Conservation (phyloP, 2,113 vertebrate genomes). For the Symphodus melops region DNA sequence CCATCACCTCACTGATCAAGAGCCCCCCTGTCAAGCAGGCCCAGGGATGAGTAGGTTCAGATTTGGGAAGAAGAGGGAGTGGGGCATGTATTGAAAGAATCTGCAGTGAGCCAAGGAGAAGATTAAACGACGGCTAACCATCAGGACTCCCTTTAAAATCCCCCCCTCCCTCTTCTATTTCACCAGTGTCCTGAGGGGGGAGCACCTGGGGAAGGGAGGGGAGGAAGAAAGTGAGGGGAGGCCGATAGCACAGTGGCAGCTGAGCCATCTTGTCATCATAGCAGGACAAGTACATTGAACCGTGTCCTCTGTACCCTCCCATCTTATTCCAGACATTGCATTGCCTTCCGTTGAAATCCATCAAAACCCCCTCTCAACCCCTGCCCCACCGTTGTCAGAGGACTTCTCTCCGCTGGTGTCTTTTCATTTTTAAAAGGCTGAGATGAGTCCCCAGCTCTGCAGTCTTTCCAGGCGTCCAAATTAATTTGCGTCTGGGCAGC, state of each 20-base stretch:
- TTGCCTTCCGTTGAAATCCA: constrained; percentile 72
- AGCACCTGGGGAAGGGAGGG: constrained; percentile 31
- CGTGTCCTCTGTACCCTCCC: constrained; percentile 81
- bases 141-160: constrained; percentile 30
- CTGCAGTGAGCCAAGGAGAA: constrained; percentile 78
- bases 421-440: constrained; percentile 77
- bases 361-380: constrained; percentile 61
- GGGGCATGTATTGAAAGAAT: constrained; percentile 77
- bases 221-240: constrained; percentile 41
- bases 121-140: constrained; percentile 78
- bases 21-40: constrained; percentile 71
- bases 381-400: constrained; percentile 55
- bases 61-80: constrained; percentile 71
- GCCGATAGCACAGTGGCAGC: constrained; percentile 71
- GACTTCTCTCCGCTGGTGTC: constrained; percentile 74
- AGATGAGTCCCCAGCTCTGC: constrained; percentile 71
- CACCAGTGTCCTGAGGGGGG: constrained; percentile 67
- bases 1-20: constrained; percentile 79
- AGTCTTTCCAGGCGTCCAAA: constrained; percentile 80
- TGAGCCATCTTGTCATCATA: constrained; percentile 84
- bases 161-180: constrained; percentile 50
- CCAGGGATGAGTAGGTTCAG: constrained; percentile 79
- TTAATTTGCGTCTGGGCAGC: constrained; percentile 81
- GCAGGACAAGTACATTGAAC: constrained; percentile 83
- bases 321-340: constrained; percentile 78